Evolutionary conservation across 2,888 invertebrate genomes (phyloP), one percentile per base, ranked within the genome.

Genomic region (Cheilosia grossa): DNA sequence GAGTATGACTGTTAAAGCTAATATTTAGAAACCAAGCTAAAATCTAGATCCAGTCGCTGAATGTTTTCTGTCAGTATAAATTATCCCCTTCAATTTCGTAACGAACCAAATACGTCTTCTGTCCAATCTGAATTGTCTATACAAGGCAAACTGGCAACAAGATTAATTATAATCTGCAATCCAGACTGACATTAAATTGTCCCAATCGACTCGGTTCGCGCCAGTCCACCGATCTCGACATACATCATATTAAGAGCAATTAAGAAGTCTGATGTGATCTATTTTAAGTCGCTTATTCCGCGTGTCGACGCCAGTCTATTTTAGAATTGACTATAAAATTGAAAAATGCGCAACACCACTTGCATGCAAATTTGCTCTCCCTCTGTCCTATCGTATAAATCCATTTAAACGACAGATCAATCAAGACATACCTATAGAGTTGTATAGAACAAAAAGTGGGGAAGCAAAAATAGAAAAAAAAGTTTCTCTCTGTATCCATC

Each of bases 331-430:
- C 63, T 63, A 75, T 53, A 19, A 83, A 83, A 70, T 79, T 83
- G 69, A 19, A 49, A 49, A 49, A 49, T 13, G 15, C 33, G 21
- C 15, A 47, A 51, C 73, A 44, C 67, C 7, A 64, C 44, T 69
- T 77, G 85, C 75, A 85, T 85, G 85, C 85, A 85, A 85, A 81
- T 85, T 67, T 51, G 10, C 51, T 24, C 24, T 51, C 56, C 19
- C 66, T 33, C 37, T 53, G 37, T 75, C 75, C 75, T 53, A 80
- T 75, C 75, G 58, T 56, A 27, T 72, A 72, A 85, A 77, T 77
- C 72, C 81, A 85, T 72, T 85, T 81, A 85, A 85, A 81, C 85
- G 81, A 85, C 85, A 77, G 81, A 85, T 85, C 85, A 85, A 81
- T 85, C 85, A 85, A 80, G 85, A 81, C 77, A 75, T 17, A 42